These are phyloP conservation scores for Lasioglossum figueresi DNA, from an alignment of 2,888 invertebrate species.

Conservation along the genomic window DNA sequence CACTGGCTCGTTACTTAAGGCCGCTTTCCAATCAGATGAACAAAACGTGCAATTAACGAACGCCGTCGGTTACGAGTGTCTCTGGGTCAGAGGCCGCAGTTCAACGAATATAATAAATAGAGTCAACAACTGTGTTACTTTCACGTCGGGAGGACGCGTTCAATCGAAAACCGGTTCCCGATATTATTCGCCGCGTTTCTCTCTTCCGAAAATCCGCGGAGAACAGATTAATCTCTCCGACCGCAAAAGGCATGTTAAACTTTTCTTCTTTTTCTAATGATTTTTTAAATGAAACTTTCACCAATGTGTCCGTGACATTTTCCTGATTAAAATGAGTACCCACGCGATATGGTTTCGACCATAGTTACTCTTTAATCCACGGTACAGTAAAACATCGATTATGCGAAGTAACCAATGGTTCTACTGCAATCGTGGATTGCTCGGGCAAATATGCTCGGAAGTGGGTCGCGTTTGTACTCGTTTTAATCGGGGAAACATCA, in stretches of 20 bases:
- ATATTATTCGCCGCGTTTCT: not conserved
- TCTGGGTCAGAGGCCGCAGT: not conserved
- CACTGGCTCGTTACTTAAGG: not conserved
- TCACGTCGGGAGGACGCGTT: not conserved
- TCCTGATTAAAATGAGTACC: not conserved
- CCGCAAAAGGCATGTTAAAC: not conserved
- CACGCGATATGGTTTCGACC: not conserved
- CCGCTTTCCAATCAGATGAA: constrained; percentile 4
- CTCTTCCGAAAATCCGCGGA: not conserved
- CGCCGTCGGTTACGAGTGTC: not conserved
- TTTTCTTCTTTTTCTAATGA: not conserved
- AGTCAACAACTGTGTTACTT: not conserved
- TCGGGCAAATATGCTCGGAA: not conserved
- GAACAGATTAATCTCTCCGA: not conserved
- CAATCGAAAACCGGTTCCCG: not conserved
- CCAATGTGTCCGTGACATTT: not conserved
- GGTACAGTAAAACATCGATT: not conserved
- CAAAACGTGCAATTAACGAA: not conserved
- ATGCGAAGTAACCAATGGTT: not conserved
- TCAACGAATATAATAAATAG: constrained; percentile 8
- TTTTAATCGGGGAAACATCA: not conserved
- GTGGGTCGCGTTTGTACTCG: not conserved
- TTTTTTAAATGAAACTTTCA: not conserved
- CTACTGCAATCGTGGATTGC: not conserved
- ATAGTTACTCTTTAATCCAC: not conserved